Base-by-base conservation (phyloP, 2,113 vertebrate species). In the Gavia stellata region DNA sequence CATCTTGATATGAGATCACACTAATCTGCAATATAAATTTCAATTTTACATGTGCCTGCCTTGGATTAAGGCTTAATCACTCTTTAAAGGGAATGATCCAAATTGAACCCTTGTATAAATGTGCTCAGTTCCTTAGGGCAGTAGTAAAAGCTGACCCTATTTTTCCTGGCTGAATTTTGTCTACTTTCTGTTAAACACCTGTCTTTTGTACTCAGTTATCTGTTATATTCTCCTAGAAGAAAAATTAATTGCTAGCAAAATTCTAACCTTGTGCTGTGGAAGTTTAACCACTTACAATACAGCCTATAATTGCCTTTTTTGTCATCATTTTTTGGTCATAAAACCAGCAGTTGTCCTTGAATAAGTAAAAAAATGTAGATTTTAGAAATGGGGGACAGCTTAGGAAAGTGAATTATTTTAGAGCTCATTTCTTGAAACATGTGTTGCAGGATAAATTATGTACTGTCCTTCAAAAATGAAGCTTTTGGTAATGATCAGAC, bases 321-420 rank as follows among this genome's bases (percentile, higher is more conserved):
- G 73, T 95, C 58, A 63, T 77, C 3, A 26, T 81, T 93, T 91
- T 94, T 93, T 73, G 19, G 38, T 78, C 70, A 71, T 71, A 88
- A 77, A 92, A 14, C 28, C 24, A 34, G 29, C 8, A 18, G 29
- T 91, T 86, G 50, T 58, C 91, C 75, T 93, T 92, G 79, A 55
- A n/a, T 66, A 70, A 78, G 62, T 62, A 83, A 94, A 83, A 94
- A 90, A 94, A 91, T 92, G 17, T 45, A 65, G 55, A 70, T 95
- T 87, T 95, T 90, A 21, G 20, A 80, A 82, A 58, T 67, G 34
- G 72, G 38, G 50, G n/a, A 26, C 65, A 49, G 10, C 9, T 84
- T 29, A 62, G 47, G 38, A 47, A 88, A 80, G 16, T 38, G 49
- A 73, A 70, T 63, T 87, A 52, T 63, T 68, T 77, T 50, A 42